phyloP scores from a whole-genome alignment of 2,888 invertebrate species.

The Mongoloraphidia duomilia region DNA sequence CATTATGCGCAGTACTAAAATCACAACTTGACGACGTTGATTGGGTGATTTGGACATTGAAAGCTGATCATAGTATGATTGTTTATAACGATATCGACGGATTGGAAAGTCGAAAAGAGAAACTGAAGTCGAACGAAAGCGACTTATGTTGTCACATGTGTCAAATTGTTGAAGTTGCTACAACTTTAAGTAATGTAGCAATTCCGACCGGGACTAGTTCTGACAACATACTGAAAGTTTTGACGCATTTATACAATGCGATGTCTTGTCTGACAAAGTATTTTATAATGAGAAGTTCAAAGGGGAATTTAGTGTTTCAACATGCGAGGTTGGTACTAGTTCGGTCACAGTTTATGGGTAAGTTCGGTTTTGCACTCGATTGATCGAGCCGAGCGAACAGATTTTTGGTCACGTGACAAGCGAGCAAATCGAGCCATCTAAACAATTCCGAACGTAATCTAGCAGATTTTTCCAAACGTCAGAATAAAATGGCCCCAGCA shows the following conservation, averaged over 20 bases:
- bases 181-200: conserved; percentile 34
- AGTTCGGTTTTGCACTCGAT: too few relatives aligned
- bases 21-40: conserved; percentile 28
- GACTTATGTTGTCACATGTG: conserved; percentile 42
- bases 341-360: too few relatives aligned
- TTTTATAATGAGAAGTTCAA: conserved; percentile 35
- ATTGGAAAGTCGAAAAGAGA: conserved; percentile 26
- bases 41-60: conserved; percentile 26
- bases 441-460: too few relatives aligned
- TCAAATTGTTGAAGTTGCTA: conserved; percentile 35
- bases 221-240: conserved; percentile 39
- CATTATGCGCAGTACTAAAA: conserved; percentile 28
- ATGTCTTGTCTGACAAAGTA: conserved; percentile 43
- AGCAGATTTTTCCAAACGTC: too few relatives aligned
- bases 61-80: conserved; percentile 26
- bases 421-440: too few relatives aligned
- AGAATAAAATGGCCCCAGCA: too few relatives aligned
- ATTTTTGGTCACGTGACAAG: too few relatives aligned
- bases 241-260: conserved; percentile 38
- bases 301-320: conserved; percentile 33
- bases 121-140: conserved; percentile 36
- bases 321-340: conserved; percentile 30
- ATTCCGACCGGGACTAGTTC: conserved; percentile 37
- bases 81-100: conserved; percentile 21
- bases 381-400: too few relatives aligned